Base-by-base conservation (phyloP, 2,113 vertebrate genomes). In the Bufo gargarizans region DNA sequence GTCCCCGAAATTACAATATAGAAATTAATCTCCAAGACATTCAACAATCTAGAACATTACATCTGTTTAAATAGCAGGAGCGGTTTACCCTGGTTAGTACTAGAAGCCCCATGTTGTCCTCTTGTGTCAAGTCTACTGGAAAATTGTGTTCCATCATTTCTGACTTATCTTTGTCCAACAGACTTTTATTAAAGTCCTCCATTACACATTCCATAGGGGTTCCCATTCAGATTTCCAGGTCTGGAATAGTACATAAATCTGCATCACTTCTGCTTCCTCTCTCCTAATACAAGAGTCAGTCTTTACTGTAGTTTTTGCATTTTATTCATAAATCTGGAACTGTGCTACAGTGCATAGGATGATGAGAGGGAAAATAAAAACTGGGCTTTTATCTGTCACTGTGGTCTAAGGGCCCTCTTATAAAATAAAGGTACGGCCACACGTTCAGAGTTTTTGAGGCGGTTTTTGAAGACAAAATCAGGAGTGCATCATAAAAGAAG, bases 21-120 rank as follows among this genome's bases (percentile, higher is more conserved):
- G 76, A 67, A 86, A 50, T 77, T 33, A 49, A 79, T 79, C 76
- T 86, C 22, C 58, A 86, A 76, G 59, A 78, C 76, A 53, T 67
- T 86, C 65, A 43, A 67, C 59, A 65, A 63, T 22, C 76, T 86
- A 22, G 59, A 71, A 79, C 61, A 77, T 22, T 77, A 50, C 43
- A 86, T 86, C 33, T 77, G 65, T 59, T 49, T 61, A 83, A 83
- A 71, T 71, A 53, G 61, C 14, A 22, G 43, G 43, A 63, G 43
- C 20, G 33, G 33, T 33, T 22, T 69, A 19, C 63, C n/a, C 6
- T 63, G 47, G 22, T 14, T 5, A 69, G 67, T 69, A 11, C 16
- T 74, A 47, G 4, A 45, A 45, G 72, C 20, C 47, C 17, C 47
- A 19, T 19, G 72, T 76, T 76, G 45, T 3, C 45, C 45, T 76